Base-by-base conservation (phyloP, 2,888 invertebrate genomes). In the Oscheius sp. region DNA sequence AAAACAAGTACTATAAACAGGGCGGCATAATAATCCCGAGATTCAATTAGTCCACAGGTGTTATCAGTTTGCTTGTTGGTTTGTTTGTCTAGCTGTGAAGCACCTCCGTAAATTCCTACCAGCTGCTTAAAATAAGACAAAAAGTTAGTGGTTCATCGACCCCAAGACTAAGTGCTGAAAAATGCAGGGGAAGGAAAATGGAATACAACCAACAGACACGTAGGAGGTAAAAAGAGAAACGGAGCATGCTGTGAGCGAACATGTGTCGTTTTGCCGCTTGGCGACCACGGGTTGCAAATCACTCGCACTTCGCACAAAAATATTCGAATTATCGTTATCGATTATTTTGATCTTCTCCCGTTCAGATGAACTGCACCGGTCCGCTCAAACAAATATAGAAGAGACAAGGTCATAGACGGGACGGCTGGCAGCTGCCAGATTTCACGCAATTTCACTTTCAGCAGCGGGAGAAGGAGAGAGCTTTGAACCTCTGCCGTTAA, bases 221-320 rank as follows among this genome's bases (percentile, higher is more conserved):
- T 45, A 61, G 45, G 27, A 45, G 45, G 61, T 61, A 61, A 61
- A 61, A 61, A 61, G 61, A 61, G 61, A 61, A 61, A 42, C 45
- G 45, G 31, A 45, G 45, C 45, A 45, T 45, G 45, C 45, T 10
- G 45, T 42, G 61, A 45, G 61, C 15, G 58, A 58, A 61, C 61
- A 61, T 61, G 61, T 61, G 61, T 61, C 61, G 45, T 34, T n/a
- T n/a, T n/a, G 27, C 15, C 25, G 4, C 27, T 23, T 34, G 37
- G 17, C 57, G 17, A 37, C 57, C 37, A 27, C 25, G 27, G 37
- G 17, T 45, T 58, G 58, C 58, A 58, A 61, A 27, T 61, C 61
- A 61, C 45, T 61, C 61, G 25, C 45, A 39, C 61, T 61, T 45
- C 45, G 42, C 45, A 15, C n/a, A n/a, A 27, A 42, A 61, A 61